A percentile compares a stretch with the other conserved stretches of the same genome.
These are phyloP conservation scores for Aegithalos caudatus DNA, from an alignment of 2,113 vertebrate species.

Conservation along the genomic window DNA sequence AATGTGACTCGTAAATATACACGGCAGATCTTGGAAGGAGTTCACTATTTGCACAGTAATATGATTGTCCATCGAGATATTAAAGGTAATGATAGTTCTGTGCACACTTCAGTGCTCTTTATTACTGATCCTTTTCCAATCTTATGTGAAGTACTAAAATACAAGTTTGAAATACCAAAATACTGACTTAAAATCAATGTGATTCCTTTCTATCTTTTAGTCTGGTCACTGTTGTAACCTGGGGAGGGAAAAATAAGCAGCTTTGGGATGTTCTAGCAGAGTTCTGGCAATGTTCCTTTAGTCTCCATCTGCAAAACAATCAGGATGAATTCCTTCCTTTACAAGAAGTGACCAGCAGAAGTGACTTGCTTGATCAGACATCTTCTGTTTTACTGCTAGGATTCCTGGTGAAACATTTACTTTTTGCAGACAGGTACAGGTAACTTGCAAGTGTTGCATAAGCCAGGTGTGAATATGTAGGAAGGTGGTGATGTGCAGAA, in stretches of 20 bases:
- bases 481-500: neutral
- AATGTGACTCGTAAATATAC: constrained; percentile 97
- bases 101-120: neutral
- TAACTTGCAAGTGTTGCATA: neutral
- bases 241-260: neutral
- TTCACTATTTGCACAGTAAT: constrained; percentile 98
- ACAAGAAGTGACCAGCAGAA: neutral
- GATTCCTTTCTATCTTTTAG: neutral
- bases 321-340: neutral
- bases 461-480: neutral
- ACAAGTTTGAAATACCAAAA: neutral
- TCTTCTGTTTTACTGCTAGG: neutral
- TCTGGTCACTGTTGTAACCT: neutral
- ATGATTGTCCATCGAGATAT: constrained; percentile 99
- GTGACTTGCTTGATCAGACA: neutral
- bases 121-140: neutral
- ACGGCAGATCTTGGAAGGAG: constrained; percentile 95
- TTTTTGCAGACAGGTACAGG: neutral
- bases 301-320: neutral
- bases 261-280: neutral
- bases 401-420: neutral
- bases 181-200: neutral
- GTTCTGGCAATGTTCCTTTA: neutral
- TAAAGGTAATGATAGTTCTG: constrained; percentile 81
- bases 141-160: neutral